Percentiles rank a stretch among this genome's conserved stretches.
phyloP scores from a whole-genome alignment of 1,140 invertebrate genomes.

The Drosophila aff. region DNA sequence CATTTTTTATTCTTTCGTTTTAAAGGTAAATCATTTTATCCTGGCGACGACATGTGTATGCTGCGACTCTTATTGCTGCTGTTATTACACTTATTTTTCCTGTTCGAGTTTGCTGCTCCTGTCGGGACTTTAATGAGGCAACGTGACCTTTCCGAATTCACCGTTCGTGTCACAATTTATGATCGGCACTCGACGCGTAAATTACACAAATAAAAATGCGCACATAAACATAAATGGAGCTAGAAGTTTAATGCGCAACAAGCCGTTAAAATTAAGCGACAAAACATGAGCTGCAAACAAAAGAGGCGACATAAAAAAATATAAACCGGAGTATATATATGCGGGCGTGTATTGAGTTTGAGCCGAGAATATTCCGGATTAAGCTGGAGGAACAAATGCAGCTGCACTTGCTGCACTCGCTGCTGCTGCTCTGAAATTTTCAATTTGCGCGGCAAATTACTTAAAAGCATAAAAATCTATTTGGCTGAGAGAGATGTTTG shows the following conservation, averaged over 20 bases:
- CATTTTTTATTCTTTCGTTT: conserved; percentile 29
- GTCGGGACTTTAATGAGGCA: conserved; percentile 70
- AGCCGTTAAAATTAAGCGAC: conserved; percentile 79
- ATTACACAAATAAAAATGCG: conserved; percentile 76
- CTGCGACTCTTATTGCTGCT: conserved; percentile 56
- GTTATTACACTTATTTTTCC: conserved; percentile 75
- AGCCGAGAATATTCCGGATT: not conserved
- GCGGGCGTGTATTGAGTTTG: not conserved
- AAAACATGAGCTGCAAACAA: conserved; percentile 79
- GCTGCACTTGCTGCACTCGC: conserved; percentile 5
- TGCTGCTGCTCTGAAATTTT: conserved; percentile 17
- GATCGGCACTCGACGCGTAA: conserved; percentile 68
- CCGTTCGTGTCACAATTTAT: conserved; percentile 74
- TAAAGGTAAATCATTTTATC: conserved; percentile 32
- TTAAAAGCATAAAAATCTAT: conserved; percentile 75
- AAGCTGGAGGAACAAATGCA: conserved; percentile 15
- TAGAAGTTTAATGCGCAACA: conserved; percentile 59
- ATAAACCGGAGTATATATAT: conserved; percentile 1
- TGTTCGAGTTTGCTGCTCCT: conserved; percentile 49
- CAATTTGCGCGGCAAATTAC: conserved; percentile 61
- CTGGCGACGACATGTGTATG: conserved; percentile 27
- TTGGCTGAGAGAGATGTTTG: conserved; percentile 43
- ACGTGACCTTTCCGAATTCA: conserved; percentile 62
- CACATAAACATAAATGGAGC: conserved; percentile 75
- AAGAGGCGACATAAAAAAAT: conserved; percentile 38